Evolutionary conservation across 2,888 invertebrate species (phyloP), one percentile per base, ranked within the genome.

Genomic region (Eilema griseolum): DNA sequence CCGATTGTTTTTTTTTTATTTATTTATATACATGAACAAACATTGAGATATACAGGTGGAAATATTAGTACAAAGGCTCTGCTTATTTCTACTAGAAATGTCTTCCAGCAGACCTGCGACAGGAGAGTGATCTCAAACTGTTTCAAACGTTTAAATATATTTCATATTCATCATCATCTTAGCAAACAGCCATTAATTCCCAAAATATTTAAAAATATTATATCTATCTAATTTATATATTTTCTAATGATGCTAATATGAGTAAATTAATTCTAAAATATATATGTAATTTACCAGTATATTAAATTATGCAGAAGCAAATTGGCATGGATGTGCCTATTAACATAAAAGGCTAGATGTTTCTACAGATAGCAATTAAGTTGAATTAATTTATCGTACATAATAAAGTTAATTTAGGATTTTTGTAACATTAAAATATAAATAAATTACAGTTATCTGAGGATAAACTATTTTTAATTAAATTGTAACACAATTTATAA

Each of bases 321-420:
- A 52, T 52, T 52, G 52, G 52, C 52, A 52, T 52, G n/a, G 52
- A 52, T 52, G 52, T 52, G 52, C 52, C n/a, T n/a, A 52, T 52
- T 52, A 52, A 52, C 52, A 52, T 52, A 52, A 52, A 52, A 52
- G 52, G n/a, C n/a, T n/a, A 52, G 52, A 52, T 52, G 52, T n/a
- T 52, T 52, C 10, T 52, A 52, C 10, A 52, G n/a, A n/a, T n/a
- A 52, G 52, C 20, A 46, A 20, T 20, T 46, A 46, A 46, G 20
- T 46, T 16, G 46, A 46, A 5, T 20, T 46, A 46, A 46, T 52
- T 52, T 52, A 52, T 52, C n/a, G 52, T 52, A n/a, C 2, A 52
- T 52, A 52, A 52, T 52, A 10, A 10, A 52, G 10, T n/a, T n/a
- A 20, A n/a, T 52, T 52, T 52, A n/a, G 10, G 3, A n/a, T 52